Percentiles rank a stretch among this genome's conserved stretches.
Conservation (phyloP, 1,140 invertebrate species). For the Drosophila ohnishii region DNA sequence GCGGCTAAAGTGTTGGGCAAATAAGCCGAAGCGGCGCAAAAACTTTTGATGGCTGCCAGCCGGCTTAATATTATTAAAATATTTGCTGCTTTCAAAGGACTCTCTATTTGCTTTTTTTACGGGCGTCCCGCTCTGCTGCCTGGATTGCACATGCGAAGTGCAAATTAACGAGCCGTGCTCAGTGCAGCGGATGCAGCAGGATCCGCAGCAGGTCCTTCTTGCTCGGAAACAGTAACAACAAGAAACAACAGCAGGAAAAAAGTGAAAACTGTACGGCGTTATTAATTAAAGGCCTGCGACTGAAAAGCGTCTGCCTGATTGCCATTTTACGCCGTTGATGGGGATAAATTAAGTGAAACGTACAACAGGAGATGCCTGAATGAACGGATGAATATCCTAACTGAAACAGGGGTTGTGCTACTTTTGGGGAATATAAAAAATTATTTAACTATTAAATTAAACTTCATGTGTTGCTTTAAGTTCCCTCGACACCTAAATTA, state of each 20-base stretch:
- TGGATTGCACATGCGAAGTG: constrained; percentile 19
- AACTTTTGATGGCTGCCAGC: constrained; percentile 21
- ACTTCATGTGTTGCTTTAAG: too few species aligned
- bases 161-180: constrained; percentile 45
- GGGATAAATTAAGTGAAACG: constrained; percentile 40
- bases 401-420: not conserved
- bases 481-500: too few species aligned
- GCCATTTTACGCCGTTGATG: constrained; percentile 26
- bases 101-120: constrained; percentile 16
- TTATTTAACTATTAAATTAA: too few species aligned
- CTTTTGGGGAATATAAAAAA: too few species aligned
- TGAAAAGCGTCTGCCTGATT: constrained; percentile 27
- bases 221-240: not conserved
- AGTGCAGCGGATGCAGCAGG: constrained; percentile 10
- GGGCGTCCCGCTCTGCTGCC: not conserved
- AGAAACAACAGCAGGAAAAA: not conserved
- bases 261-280: constrained; percentile 41
- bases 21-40: constrained; percentile 25
- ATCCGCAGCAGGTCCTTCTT: constrained; percentile 12
- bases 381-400: constrained; percentile 8
- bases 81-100: constrained; percentile 28
- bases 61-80: constrained; percentile 56
- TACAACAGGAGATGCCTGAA: constrained; percentile 6
- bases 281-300: constrained; percentile 55
- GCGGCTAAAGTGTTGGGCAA: constrained; percentile 52